These are phyloP conservation scores for Brassicogethes aeneus DNA, from an alignment of 2,888 invertebrate species.

Conservation along the genomic window DNA sequence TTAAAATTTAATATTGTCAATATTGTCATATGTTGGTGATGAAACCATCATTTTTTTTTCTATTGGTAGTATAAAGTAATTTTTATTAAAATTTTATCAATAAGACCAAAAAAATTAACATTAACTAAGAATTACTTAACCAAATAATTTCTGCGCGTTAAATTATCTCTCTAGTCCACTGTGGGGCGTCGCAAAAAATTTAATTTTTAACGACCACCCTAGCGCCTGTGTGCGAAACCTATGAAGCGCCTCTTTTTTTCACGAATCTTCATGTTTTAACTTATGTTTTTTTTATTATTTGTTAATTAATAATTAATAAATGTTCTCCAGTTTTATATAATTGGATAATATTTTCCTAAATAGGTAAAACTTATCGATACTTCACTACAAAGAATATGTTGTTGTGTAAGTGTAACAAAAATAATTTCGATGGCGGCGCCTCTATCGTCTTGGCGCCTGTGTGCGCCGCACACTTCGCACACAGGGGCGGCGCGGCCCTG, in stretches of 20 bases:
- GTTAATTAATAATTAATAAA: conserved; percentile 12
- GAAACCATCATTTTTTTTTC: too few species aligned
- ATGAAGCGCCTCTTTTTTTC: conserved; percentile 14
- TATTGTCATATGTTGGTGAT: too few species aligned
- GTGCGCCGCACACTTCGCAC: conserved; percentile 17
- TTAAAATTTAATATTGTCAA: too few species aligned
- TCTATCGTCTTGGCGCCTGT: conserved; percentile 14
- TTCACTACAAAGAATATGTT: conserved; percentile 8
- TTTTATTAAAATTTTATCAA: too few species aligned
- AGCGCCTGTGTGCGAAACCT: conserved; percentile 14
- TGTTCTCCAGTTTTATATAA: conserved; percentile 13
- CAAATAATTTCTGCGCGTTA: too few species aligned
- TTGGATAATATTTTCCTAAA: conserved; percentile 12
- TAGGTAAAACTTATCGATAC: conserved; percentile 11
- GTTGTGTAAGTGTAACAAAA: conserved; percentile 7
- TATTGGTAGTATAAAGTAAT: too few species aligned
- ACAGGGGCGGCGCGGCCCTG: conserved; percentile 15
- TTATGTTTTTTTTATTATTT: conserved; percentile 13
- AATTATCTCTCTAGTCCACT: too few species aligned
- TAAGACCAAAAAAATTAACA: too few species aligned
- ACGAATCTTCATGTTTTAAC: conserved; percentile 11
- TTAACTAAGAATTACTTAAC: too few species aligned
- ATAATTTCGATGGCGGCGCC: conserved; percentile 11
- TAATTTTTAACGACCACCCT: too few species aligned
- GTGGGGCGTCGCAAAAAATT: too few species aligned